phyloP scores from a whole-genome alignment of 2,797 vertebrate genomes.

The Malurus leucopterus region DNA sequence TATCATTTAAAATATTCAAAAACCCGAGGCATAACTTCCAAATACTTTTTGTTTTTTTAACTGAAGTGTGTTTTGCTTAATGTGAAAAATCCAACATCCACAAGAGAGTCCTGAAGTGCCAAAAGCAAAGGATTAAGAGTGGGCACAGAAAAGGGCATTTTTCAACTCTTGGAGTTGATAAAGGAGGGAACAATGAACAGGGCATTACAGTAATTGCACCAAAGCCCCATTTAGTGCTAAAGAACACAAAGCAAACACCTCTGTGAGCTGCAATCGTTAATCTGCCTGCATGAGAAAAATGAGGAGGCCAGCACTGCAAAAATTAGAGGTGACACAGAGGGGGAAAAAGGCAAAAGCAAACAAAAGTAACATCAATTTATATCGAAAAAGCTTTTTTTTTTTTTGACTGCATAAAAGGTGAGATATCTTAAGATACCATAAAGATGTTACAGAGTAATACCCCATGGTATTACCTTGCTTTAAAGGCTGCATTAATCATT shows the following conservation, averaged over 20 bases:
- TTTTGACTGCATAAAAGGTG: neutral
- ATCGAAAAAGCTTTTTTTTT: neutral
- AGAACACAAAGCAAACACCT: neutral
- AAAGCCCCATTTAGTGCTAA: neutral
- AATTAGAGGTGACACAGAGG: neutral
- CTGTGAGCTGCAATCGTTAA: neutral
- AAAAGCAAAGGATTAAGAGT: neutral
- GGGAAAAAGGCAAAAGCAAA: neutral
- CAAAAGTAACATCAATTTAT: neutral
- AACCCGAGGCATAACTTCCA: rapidly evolving
- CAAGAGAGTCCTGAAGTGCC: neutral
- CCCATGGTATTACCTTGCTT: neutral
- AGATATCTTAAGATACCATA: neutral
- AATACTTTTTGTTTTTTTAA: neutral
- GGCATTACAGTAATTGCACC: conserved; percentile 11
- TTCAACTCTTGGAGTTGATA: neutral
- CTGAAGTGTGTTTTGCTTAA: neutral
- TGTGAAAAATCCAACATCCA: neutral
- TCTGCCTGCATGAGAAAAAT: neutral
- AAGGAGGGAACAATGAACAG: neutral
- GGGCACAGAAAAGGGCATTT: neutral
- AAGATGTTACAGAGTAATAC: neutral
- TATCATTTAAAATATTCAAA: neutral
- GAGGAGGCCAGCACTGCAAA: neutral
- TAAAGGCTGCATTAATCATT: neutral